A percentile compares a stretch with the other conserved stretches of the same genome.
phyloP scores from a whole-genome alignment of 2,888 invertebrate species.

The Xylota sylvarum region DNA sequence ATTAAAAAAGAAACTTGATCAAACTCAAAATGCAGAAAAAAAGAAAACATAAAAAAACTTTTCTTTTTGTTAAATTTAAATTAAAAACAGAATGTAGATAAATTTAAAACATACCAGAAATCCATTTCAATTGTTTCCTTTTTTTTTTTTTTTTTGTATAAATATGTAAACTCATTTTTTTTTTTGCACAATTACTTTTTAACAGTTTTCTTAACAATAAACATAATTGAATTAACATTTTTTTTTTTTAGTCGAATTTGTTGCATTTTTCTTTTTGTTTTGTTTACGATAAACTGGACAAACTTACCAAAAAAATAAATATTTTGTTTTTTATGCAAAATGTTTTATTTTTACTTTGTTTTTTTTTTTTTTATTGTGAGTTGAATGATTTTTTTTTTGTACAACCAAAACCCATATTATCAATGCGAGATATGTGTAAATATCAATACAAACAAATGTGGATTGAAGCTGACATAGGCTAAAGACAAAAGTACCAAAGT shows the following conservation, averaged over 20 bases:
- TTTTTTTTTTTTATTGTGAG: constrained; percentile 8
- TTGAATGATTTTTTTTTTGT: constrained; percentile 23
- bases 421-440: constrained; percentile 6
- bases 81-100: constrained; percentile 33
- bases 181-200: constrained; percentile 29
- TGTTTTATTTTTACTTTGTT: constrained; percentile 36
- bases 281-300: constrained; percentile 13
- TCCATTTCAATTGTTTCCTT: constrained; percentile 33
- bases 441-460: not conserved
- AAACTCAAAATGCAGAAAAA: constrained; percentile 44
- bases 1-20: constrained; percentile 39
- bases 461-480: constrained; percentile 3
- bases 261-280: constrained; percentile 61
- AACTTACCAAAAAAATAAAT: constrained; percentile 62
- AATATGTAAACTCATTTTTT: constrained; percentile 13
- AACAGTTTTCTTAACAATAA: constrained; percentile 45
- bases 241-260: constrained; percentile 56
- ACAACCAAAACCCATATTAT: constrained; percentile 44
- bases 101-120: constrained; percentile 52
- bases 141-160: constrained; percentile 8
- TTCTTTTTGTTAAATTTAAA: constrained; percentile 23
- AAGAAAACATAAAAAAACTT: constrained; percentile 22
- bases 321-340: constrained; percentile 2
- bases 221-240: constrained; percentile 19
- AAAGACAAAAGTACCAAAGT: constrained; percentile 12